Conservation (phyloP, 2,113 vertebrate genomes). For the Cyprinodon tularosa region DNA sequence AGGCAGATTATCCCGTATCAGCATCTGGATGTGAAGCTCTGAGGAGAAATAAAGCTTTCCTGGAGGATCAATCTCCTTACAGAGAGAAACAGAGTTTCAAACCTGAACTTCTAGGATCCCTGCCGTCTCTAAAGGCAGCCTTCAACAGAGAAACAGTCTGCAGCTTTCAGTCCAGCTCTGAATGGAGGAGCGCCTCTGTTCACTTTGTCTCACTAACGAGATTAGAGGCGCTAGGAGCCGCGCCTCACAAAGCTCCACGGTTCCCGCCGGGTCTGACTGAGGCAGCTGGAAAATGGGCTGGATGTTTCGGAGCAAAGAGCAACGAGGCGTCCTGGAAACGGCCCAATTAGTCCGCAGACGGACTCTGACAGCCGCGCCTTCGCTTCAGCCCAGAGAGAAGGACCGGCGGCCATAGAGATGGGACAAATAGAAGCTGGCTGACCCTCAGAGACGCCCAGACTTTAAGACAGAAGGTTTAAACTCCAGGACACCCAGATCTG, state of each 20-base stretch:
- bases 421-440: too few relatives aligned
- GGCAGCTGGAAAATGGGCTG: slow-evolving; percentile 47
- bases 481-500: too few relatives aligned
- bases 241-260: slow-evolving; percentile 40
- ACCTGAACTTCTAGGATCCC: too few relatives aligned
- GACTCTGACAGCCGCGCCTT: not conserved
- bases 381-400: not conserved
- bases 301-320: slow-evolving; percentile 34
- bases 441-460: too few relatives aligned
- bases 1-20: too few relatives aligned
- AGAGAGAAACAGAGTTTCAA: too few relatives aligned
- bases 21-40: too few relatives aligned
- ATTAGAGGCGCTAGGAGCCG: slow-evolving; percentile 36
- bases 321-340: slow-evolving; percentile 14
- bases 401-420: too few relatives aligned
- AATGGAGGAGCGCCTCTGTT: slow-evolving; percentile 25
- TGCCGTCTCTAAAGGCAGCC: not conserved
- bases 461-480: too few relatives aligned
- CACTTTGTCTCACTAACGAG: slow-evolving; percentile 39
- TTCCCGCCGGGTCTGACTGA: slow-evolving; percentile 18
- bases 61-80: slow-evolving; percentile 15
- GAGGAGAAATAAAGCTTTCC: slow-evolving; percentile 8
- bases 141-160: not conserved
- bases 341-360: slow-evolving; percentile 26
- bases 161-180: slow-evolving; percentile 22